A percentile compares a stretch with the other conserved stretches of the same genome.
phyloP scores from a whole-genome alignment of 2,888 invertebrate species.

The Choristoneura rosaceana region DNA sequence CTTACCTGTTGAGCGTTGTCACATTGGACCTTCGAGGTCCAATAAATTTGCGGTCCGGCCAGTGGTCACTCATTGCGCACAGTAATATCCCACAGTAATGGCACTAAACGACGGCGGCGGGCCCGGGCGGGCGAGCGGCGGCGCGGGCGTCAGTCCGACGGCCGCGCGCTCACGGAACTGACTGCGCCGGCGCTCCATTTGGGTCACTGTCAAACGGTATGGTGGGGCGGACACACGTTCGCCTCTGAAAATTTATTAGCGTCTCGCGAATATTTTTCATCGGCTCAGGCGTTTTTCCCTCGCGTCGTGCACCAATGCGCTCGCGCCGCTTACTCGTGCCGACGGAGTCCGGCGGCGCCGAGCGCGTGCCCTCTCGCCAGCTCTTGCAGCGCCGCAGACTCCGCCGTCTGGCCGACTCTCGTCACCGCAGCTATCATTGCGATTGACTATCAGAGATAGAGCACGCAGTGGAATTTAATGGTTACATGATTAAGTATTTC shows the following conservation, averaged over 20 bases:
- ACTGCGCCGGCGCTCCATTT: conserved; percentile 83
- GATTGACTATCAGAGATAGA: not conserved
- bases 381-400: conserved; percentile 7
- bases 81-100: conserved; percentile 74
- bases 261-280: conserved; percentile 80
- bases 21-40: conserved; percentile 55
- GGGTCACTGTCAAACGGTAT: conserved; percentile 84
- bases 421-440: not conserved
- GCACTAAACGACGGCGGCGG: conserved; percentile 70
- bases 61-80: conserved; percentile 75
- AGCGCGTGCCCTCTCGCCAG: conserved; percentile 39
- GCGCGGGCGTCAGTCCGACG: conserved; percentile 59
- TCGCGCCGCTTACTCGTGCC: conserved; percentile 57
- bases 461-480: not conserved
- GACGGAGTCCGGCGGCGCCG: conserved; percentile 61
- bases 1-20: conserved; percentile 71
- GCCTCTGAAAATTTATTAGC: conserved; percentile 79
- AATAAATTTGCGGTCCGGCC: conserved; percentile 58
- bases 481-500: not conserved
- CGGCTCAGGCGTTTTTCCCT: conserved; percentile 77
- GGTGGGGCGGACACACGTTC: conserved; percentile 77
- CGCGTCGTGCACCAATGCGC: conserved; percentile 71
- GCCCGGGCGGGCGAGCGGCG: conserved; percentile 48
- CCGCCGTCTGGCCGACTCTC: not conserved
- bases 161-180: conserved; percentile 81